Evolutionary conservation across 2,113 vertebrate species (phyloP).

Genomic region (Hemiscyllium ocellatum): DNA sequence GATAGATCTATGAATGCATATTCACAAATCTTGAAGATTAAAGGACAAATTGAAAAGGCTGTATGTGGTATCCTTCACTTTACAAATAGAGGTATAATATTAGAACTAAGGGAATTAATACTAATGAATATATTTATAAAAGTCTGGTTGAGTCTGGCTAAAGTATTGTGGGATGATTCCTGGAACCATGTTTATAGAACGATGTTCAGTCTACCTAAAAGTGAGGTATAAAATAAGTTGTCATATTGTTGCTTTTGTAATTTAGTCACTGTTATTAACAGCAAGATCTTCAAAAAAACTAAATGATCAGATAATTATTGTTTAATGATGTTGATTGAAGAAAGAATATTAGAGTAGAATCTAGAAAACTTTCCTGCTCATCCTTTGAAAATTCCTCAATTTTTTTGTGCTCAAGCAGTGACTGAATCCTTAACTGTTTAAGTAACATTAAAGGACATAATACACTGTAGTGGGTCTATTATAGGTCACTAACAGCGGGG

Average conservation of each 20-base stretch:
- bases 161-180: too few species aligned
- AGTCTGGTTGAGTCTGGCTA: too few species aligned
- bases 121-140: too few species aligned
- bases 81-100: too few species aligned
- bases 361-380: background rate
- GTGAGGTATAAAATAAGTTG: background rate
- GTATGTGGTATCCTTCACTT: too few species aligned
- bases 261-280: background rate
- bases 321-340: background rate
- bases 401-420: background rate
- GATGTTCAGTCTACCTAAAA: background rate
- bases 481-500: background rate
- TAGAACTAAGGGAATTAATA: too few species aligned
- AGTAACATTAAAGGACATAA: background rate
- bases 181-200: too few species aligned
- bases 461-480: background rate
- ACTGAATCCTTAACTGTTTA: background rate
- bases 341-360: background rate
- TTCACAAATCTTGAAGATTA: too few species aligned
- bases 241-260: background rate
- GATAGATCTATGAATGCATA: too few species aligned
- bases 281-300: background rate
- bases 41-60: too few species aligned
- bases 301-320: background rate
- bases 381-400: background rate